Base-by-base conservation (phyloP, 2,113 vertebrate species). In the Azemiops feae region DNA sequence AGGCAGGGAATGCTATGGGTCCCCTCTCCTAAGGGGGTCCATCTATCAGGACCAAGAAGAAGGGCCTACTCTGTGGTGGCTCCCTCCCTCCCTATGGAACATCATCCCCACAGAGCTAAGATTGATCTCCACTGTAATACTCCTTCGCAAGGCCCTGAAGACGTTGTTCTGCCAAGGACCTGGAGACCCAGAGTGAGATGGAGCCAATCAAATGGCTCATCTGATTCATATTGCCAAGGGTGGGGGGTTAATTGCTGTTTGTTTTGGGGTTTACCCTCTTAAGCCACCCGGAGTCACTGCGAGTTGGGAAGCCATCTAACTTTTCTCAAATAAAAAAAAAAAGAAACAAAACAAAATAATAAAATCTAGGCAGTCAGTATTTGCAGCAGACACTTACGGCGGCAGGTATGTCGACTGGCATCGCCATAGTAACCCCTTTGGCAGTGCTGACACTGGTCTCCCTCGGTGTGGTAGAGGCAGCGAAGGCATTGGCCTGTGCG, bases 401-500 rank as follows among this genome's bases (percentile, higher is more conserved):
- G 98, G 97, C 99, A 99, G 97, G 98, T 99, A 93, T 98, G 98
- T 18, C 93, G 97, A 0, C 97, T 96, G 64, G 99, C 99, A 11
- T 99, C 98, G 0, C 99, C 99, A 0, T 98, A 98, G 93, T 98
- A 99, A 34, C 99, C 98, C 0, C 97, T 97, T 95, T 97, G 98
- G 96, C 99, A 99, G 95, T 98, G 94, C 0, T 98, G 97, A 0
- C 99, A 99, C 92, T 88, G 97, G 0, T 97, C 96, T 5, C 99
- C 99, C 4, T 99, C 99, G 0, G 98, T 99, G 97, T 99, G 98
- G 96, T 99, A 98, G 86, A 99, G 98, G 95, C 99, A 99, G 64
- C 97, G 99, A 92, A 98, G 97, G 97, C 99, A 99, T 54, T 95
- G 97, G 14, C 99, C 99, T 0, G 98, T 98, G 92, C 58, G 98